Base-by-base conservation (phyloP, 2,888 invertebrate genomes). In the Idaea dimidiata region DNA sequence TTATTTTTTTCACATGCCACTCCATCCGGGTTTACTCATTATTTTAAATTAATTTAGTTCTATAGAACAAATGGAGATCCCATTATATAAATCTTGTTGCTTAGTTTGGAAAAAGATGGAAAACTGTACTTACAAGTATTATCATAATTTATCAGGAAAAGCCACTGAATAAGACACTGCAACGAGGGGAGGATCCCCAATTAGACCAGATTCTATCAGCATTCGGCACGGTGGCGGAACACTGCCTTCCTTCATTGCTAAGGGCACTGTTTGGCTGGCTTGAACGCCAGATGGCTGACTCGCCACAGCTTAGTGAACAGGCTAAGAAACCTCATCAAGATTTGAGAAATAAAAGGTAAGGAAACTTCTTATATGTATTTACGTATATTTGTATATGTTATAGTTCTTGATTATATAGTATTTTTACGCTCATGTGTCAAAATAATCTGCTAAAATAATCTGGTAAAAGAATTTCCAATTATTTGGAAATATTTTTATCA, bases 181-280 rank as follows among this genome's bases (percentile, higher is more conserved):
- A 99, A 90, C 94, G 99, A 69, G 99, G 99, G 10, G 99, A 99
- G 92, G 99, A 99, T 91, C 92, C 95, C 8, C 97, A 98, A 73
- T 96, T 99, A 80, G 99, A 99, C 88, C 98, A 99, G 88, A 93
- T 99, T 56, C 89, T 99, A 58, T 96, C 96, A 60, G 97, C 98
- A 0, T 96, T 99, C 78, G 98, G 98, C 16, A 97, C 97, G 10
- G 98, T 99, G 3, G 98, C 99, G 0, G 99, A 99, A 83, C 98
- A 99, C 84, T 99, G 99, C 86, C 91, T 99, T 70, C 99, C 99
- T 0, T 99, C 99, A 4, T 93, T 99, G 68, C 91, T 99, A 69
- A 94, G 96, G 63, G 98, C 99, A 1, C 91, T 99, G 58, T 97
- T 99, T 83, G 97, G 97, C 17, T 99, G 99, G 99, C 97, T 98